Conservation (phyloP, 1,140 invertebrate species). For the Maniola jurtina region DNA sequence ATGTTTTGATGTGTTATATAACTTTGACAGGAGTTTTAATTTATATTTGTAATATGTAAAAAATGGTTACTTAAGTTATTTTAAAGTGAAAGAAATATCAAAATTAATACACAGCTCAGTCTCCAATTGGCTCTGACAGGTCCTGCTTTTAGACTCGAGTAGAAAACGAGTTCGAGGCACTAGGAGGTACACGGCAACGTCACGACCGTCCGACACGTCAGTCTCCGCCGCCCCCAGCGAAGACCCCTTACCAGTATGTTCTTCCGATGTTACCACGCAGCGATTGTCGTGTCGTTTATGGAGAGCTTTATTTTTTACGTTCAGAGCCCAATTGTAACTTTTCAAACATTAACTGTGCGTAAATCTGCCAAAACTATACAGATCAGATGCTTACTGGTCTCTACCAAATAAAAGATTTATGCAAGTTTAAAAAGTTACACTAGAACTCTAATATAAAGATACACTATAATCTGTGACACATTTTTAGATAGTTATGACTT, state of each 20-base stretch:
- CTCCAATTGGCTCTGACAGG: conserved; percentile 70
- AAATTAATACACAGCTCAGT: conserved; percentile 39
- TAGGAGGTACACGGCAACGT: conserved; percentile 69
- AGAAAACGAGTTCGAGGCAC: conserved; percentile 62
- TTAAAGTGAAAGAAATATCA: not conserved
- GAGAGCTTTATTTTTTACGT: not conserved
- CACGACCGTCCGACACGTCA: conserved; percentile 70
- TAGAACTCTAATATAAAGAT: too few species aligned
- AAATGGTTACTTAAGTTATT: too few species aligned
- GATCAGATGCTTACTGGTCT: too few species aligned
- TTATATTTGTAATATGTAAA: too few species aligned
- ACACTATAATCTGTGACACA: too few species aligned
- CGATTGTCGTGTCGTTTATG: conserved; percentile 34
- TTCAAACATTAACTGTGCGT: not conserved
- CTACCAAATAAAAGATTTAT: too few species aligned
- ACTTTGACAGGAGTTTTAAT: too few species aligned
- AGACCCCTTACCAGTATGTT: conserved; percentile 73
- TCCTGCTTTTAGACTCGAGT: conserved; percentile 76
- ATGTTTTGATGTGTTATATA: too few species aligned
- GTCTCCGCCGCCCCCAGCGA: conserved; percentile 71
- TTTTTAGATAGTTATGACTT: too few species aligned
- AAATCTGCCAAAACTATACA: too few species aligned
- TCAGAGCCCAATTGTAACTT: not conserved
- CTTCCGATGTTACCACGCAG: conserved; percentile 59
- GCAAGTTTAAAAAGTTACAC: too few species aligned